Evolutionary conservation across 2,113 vertebrate species (phyloP).

Genomic region (Hyperoodon ampullatus): DNA sequence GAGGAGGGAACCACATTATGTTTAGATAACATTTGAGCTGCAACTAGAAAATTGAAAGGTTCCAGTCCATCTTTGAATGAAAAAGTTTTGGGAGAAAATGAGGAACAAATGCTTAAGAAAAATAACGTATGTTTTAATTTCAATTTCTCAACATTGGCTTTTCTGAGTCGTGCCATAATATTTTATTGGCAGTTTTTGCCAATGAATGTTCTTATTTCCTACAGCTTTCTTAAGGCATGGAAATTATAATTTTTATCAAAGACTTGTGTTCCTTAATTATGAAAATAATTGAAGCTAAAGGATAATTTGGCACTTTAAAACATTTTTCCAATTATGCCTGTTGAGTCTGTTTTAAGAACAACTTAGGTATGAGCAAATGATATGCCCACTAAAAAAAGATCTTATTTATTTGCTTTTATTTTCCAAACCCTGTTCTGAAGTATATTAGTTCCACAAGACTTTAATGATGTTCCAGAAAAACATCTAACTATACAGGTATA

Average conservation of each 20-base stretch:
- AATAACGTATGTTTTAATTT: background rate
- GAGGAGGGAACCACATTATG: conserved; percentile 77
- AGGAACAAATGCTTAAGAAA: conserved; percentile 64
- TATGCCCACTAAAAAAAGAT: background rate
- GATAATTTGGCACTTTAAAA: conserved; percentile 25
- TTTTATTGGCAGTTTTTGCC: conserved; percentile 75
- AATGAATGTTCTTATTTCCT: conserved; percentile 62
- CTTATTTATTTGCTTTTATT: background rate
- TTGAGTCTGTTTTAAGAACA: conserved; percentile 7
- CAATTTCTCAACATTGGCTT: conserved; percentile 65
- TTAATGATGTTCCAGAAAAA: conserved; percentile 25
- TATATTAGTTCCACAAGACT: background rate
- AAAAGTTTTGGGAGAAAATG: conserved; percentile 27
- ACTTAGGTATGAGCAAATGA: conserved; percentile 31
- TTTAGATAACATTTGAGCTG: conserved; percentile 79
- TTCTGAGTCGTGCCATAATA: conserved; percentile 74
- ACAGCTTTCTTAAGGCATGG: conserved; percentile 36
- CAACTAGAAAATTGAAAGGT: conserved; percentile 54
- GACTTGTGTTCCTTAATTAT: background rate
- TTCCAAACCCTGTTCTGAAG: conserved; percentile 35
- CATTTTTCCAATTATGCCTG: conserved; percentile 11
- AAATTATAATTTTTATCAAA: conserved; percentile 47
- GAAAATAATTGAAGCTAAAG: conserved; percentile 32
- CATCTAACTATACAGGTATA: background rate
- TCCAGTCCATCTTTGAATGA: background rate